These are phyloP conservation scores for Catocala nupta DNA, from an alignment of 2,888 invertebrate species.

Conservation along the genomic window DNA sequence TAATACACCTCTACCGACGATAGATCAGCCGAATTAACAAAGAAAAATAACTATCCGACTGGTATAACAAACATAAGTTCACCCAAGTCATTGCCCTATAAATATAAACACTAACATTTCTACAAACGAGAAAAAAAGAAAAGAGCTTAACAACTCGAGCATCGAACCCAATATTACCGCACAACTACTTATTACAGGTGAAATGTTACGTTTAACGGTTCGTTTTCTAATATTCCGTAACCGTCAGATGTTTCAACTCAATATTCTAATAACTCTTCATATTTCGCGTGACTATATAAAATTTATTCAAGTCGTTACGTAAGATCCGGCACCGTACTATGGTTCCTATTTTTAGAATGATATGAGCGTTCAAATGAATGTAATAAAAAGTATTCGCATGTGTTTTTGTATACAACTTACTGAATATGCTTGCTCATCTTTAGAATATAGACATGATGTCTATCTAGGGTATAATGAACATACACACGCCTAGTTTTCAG, in stretches of 20 bases:
- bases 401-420: no score
- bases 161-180: conserved; percentile 5
- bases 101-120: background rate
- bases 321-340: conserved; percentile 38
- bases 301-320: conserved; percentile 27
- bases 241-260: conserved; percentile 5
- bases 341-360: conserved; percentile 9
- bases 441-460: no score
- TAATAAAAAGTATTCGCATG: no score
- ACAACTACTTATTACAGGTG: conserved; percentile 15
- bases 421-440: no score
- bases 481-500: no score
- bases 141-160: background rate
- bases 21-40: no score
- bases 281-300: conserved; percentile 32
- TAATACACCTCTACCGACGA: no score
- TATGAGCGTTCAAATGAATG: background rate
- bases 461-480: no score
- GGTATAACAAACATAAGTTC: no score
- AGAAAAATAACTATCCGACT: no score
- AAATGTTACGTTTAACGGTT: conserved; percentile 5
- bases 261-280: conserved; percentile 14
- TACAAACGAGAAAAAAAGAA: background rate
- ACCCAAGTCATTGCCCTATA: no score
- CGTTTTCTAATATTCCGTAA: conserved; percentile 27